These are phyloP conservation scores for Synergus umbraculus DNA, from an alignment of 2,888 invertebrate species.

Conservation along the genomic window DNA sequence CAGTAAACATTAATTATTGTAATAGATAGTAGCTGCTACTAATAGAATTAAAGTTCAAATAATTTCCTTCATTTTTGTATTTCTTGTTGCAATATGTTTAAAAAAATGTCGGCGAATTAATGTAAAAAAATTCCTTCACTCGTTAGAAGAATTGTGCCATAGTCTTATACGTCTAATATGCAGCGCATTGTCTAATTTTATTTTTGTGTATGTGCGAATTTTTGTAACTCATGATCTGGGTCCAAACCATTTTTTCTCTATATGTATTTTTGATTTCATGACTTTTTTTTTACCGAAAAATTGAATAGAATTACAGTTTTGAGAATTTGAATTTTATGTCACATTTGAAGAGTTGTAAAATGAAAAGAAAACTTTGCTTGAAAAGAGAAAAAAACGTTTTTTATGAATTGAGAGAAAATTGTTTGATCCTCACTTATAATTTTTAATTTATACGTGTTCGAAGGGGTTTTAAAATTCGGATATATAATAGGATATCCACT, in stretches of 20 bases:
- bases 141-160: conserved; percentile 20
- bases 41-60: background rate
- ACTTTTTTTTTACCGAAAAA: background rate
- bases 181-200: conserved; percentile 6
- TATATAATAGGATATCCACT: background rate
- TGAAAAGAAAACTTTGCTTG: background rate
- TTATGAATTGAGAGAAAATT: background rate
- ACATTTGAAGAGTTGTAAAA: background rate
- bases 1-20: background rate
- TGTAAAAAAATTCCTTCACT: background rate
- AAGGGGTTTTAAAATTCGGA: conserved; percentile 14
- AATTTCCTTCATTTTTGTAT: background rate
- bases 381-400: background rate
- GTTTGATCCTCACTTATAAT: background rate
- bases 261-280: background rate
- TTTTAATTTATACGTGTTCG: background rate
- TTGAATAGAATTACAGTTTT: background rate
- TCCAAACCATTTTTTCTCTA: background rate
- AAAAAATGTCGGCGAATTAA: conserved; percentile 1
- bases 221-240: background rate
- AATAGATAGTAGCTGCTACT: background rate
- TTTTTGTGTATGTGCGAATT: background rate
- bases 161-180: background rate
- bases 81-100: background rate
- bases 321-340: background rate